Percentiles rank a stretch among this genome's conserved stretches.
Evolutionary conservation across 2,113 vertebrate genomes (phyloP).

Genomic region (Prionailurus bengalensis): DNA sequence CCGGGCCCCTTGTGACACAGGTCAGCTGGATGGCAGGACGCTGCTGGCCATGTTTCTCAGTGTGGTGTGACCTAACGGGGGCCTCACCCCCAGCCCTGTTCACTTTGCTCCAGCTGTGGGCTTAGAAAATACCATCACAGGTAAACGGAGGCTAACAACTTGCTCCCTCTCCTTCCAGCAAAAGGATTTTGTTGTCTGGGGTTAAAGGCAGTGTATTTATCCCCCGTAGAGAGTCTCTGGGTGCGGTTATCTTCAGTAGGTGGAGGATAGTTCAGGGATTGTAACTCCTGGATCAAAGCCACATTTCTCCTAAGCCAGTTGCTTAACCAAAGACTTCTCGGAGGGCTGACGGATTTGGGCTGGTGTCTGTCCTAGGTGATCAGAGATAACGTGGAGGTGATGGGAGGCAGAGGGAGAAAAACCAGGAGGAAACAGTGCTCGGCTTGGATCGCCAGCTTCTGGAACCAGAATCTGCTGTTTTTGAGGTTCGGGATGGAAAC

Average conservation of each 20-base stretch:
- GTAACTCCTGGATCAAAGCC: fast-evolving
- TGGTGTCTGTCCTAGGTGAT: background rate
- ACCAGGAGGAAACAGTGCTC: background rate
- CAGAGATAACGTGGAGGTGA: fast-evolving
- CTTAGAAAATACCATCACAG: fast-evolving
- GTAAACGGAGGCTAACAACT: background rate
- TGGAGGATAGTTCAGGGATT: fast-evolving
- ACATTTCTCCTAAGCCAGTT: background rate
- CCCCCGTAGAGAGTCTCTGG: fast-evolving
- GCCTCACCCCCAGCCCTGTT: background rate
- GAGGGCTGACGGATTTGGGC: background rate
- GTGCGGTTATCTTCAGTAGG: fast-evolving
- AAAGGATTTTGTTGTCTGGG: background rate
- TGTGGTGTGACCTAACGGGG: background rate
- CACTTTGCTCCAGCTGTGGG: background rate
- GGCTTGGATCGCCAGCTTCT: background rate
- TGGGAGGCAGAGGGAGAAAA: background rate
- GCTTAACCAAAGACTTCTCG: background rate
- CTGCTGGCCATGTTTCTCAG: background rate
- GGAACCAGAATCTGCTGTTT: background rate
- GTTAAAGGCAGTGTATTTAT: background rate
- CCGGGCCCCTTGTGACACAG: background rate
- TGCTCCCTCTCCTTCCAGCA: background rate
- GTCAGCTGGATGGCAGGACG: fast-evolving
- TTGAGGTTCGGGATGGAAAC: too few species aligned